Base-by-base conservation (phyloP, 2,888 invertebrate species). In the Drosophila mimica region DNA sequence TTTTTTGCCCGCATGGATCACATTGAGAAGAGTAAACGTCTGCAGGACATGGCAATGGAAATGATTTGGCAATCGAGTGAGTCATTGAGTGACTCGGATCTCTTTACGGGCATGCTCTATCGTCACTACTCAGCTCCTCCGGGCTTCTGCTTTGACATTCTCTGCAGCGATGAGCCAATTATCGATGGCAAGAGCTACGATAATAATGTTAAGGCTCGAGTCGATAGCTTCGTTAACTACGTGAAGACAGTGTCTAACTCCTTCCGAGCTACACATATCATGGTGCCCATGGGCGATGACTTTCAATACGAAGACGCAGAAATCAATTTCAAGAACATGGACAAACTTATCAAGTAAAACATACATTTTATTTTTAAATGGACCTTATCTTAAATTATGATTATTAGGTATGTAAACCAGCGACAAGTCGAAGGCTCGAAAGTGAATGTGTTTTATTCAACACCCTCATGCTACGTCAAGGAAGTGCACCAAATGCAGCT, bases 211-310 rank as follows among this genome's bases (percentile, higher is more conserved):
- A 95, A 97, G 4, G 82, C 92, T 28, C 95, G 95, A 94, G 97
- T 98, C 30, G 90, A 94, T 56, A 91, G 93, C 30, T 96, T 96
- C 89, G 86, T 96, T 65, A 91, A 92, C 0, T 94, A 95, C 81
- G 93, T 94, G 30, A 87, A 92, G 63, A 94, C 93, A 30, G 95
- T 95, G 93, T 93, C 95, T 0, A 81, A 91, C 28, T 92, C 90
- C 0, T 96, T 96, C 91, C 88, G 90, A 64, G 96, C 97, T 0
- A 95, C 95, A 80, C 96, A 98, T 91, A 94, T 98, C n/a, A 95
- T 98, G 86, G 94, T 98, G 68, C 97, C 98, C 0, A 98, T 98
- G 98, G 98, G 98, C 0, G 96, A 97, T 76, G 98, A 98, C 93
- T 98, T 98, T 92, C 95, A 96, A 79, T 98, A 97, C 91, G 96